Conservation (phyloP, 1,140 invertebrate genomes). For the Diprion similis region DNA sequence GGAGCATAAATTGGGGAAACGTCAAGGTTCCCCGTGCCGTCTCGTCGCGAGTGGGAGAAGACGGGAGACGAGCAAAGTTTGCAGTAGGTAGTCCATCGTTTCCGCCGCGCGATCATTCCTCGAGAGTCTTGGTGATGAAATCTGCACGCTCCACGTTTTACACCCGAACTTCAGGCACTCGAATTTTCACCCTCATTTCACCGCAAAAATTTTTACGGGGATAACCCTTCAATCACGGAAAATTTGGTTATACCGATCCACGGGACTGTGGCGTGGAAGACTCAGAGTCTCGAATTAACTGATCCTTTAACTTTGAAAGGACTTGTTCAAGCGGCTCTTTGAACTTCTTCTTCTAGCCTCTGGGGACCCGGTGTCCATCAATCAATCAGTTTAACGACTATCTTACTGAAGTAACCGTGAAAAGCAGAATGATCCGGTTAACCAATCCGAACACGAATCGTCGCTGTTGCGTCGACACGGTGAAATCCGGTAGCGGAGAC, state of each 20-base stretch:
- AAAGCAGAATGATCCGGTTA: neutral
- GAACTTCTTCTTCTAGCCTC: too few species aligned
- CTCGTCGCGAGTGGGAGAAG: neutral
- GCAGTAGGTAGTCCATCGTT: neutral
- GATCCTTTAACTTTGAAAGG: too few species aligned
- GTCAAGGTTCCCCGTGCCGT: neutral
- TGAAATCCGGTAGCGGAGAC: neutral
- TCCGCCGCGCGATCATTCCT: neutral
- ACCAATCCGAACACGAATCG: neutral
- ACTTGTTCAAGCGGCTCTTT: too few species aligned
- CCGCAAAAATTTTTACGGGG: too few species aligned
- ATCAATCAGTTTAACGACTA: too few species aligned
- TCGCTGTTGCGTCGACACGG: neutral
- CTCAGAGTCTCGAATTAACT: too few species aligned
- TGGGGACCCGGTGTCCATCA: too few species aligned
- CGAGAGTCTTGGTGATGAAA: neutral
- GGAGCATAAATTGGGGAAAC: conserved; percentile 18
- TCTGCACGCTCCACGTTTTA: neutral
- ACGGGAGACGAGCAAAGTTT: neutral
- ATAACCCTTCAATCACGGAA: too few species aligned
- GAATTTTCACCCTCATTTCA: too few species aligned
- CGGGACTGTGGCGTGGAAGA: too few species aligned
- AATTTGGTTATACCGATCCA: too few species aligned
- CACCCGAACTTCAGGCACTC: neutral
- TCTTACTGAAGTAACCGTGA: neutral